phyloP scores from a whole-genome alignment of 2,113 vertebrate genomes.

The Ondatra zibethicus region DNA sequence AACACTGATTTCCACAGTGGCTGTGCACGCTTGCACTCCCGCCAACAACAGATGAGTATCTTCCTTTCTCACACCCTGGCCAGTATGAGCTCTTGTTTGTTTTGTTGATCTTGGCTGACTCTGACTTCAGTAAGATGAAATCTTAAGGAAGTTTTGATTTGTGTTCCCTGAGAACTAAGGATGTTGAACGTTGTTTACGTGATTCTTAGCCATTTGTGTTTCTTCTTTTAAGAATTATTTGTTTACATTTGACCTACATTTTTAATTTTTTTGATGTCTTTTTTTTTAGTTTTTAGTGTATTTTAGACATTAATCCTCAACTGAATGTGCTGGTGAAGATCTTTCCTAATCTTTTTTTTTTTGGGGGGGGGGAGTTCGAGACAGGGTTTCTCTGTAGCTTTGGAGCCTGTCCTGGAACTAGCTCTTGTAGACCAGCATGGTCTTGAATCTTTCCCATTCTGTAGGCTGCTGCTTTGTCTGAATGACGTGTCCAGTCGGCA shows the following conservation, averaged over 20 bases:
- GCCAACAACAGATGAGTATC: neutral
- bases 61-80: neutral
- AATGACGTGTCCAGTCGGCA: neutral
- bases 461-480: neutral
- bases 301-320: neutral
- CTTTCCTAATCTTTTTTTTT: neutral
- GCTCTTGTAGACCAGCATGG: too few relatives aligned
- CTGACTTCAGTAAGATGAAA: neutral
- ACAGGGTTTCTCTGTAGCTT: too few relatives aligned
- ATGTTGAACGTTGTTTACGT: neutral
- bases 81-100: neutral
- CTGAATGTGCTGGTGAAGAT: neutral
- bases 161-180: neutral
- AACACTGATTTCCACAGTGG: neutral
- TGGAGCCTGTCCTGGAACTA: too few relatives aligned
- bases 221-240: neutral
- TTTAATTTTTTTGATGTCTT: neutral
- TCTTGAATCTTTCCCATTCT: neutral
- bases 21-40: neutral
- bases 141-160: neutral
- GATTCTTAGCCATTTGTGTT: neutral
- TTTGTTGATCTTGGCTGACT: neutral
- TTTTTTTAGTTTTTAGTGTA: neutral
- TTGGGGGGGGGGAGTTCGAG: rapidly evolving
- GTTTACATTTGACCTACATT: neutral